These are phyloP conservation scores for Sinocyclocheilus anshuiensis DNA, from an alignment of 2,113 vertebrate species.

Conservation along the genomic window DNA sequence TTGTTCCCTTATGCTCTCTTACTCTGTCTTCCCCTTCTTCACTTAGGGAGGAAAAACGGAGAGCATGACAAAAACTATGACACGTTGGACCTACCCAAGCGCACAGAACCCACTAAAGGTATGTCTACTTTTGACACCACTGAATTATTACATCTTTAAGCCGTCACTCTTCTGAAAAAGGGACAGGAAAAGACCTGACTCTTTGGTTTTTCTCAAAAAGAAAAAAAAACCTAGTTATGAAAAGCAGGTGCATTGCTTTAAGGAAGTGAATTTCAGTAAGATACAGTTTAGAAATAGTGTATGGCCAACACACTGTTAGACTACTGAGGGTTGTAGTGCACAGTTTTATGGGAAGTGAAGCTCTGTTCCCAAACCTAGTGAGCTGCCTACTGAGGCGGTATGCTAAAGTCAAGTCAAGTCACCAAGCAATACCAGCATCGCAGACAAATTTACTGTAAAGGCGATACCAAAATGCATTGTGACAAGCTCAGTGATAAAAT, in stretches of 20 bases:
- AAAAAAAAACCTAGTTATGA: not conserved
- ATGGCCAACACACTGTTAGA: not conserved
- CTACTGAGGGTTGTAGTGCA: not conserved
- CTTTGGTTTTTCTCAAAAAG: not conserved
- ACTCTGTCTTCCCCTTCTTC: constrained; percentile 50
- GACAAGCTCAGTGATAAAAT: not conserved
- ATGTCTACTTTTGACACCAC: constrained; percentile 57
- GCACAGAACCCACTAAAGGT: constrained; percentile 95
- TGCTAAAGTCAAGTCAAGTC: not conserved
- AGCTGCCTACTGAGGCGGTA: not conserved
- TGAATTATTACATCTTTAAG: constrained; percentile 11
- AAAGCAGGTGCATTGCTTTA: not conserved
- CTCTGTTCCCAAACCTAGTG: not conserved
- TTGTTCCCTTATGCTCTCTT: not conserved
- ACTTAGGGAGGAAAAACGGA: constrained; percentile 89
- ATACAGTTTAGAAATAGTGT: not conserved
- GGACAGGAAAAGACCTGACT: not conserved
- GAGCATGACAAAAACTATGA: constrained; percentile 93
- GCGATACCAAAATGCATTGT: not conserved
- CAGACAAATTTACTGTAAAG: not conserved
- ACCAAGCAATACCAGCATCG: not conserved
- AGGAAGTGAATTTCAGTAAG: not conserved
- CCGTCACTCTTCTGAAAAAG: constrained; percentile 17
- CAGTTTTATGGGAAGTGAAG: not conserved
- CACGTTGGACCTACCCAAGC: constrained; percentile 94